Evolutionary conservation across 2,797 vertebrate species (phyloP).

Genomic region (Echiichthys vipera): DNA sequence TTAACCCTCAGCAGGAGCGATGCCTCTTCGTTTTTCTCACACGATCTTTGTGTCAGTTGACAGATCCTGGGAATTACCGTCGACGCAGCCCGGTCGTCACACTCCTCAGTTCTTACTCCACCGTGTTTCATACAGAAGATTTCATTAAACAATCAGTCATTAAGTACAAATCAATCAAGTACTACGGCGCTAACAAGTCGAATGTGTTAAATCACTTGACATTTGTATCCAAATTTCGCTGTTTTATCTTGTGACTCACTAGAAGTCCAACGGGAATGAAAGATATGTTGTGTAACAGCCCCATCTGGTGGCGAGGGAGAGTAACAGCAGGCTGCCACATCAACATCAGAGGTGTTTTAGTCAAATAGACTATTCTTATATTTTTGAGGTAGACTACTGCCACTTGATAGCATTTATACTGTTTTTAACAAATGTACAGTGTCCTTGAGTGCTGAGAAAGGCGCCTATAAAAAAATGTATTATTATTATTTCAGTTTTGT

Average conservation of each 20-base stretch:
- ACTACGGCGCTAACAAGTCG: neutral
- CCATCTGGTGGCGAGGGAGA: slow-evolving; percentile 43
- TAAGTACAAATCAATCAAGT: fast-evolving
- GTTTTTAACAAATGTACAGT: too few species aligned
- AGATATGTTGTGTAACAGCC: slow-evolving; percentile 24
- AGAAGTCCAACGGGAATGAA: neutral
- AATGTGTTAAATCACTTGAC: fast-evolving
- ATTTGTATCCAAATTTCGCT: neutral
- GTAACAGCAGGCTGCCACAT: too few species aligned
- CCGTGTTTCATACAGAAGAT: neutral
- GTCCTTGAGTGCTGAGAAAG: too few species aligned
- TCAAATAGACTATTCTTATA: neutral
- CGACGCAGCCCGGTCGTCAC: slow-evolving; percentile 16
- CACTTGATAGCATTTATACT: neutral
- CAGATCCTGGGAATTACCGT: slow-evolving; percentile 54
- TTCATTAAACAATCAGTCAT: neutral
- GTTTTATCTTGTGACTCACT: slow-evolving; percentile 44
- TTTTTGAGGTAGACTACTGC: neutral
- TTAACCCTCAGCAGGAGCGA: neutral
- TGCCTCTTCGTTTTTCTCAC: neutral
- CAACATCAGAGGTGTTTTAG: too few species aligned
- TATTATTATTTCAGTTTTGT: too few species aligned
- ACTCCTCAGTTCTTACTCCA: neutral
- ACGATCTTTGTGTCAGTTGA: slow-evolving; percentile 62
- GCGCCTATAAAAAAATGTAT: too few species aligned